Conservation (phyloP, 2,888 invertebrate genomes). For the Sphaerophoria rueppellii region DNA sequence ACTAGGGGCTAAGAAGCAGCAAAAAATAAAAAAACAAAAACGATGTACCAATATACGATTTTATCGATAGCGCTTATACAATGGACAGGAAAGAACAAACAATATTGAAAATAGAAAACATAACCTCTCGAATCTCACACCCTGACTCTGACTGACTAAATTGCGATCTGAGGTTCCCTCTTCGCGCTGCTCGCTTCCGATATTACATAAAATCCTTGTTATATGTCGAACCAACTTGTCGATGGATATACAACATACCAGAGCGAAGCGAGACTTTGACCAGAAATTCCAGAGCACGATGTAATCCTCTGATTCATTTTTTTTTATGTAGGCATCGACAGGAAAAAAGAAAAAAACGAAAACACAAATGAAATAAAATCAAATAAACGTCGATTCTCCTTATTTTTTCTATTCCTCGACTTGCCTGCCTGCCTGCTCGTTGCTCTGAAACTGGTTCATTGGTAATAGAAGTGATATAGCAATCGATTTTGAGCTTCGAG, state of each 20-base stretch:
- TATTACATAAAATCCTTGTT: slow-evolving; percentile 49
- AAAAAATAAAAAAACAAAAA: slow-evolving; percentile 23
- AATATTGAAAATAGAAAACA: slow-evolving; percentile 14
- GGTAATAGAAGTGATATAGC: slow-evolving; percentile 37
- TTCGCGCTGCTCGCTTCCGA: slow-evolving; percentile 4
- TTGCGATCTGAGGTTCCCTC: slow-evolving; percentile 35
- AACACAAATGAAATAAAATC: slow-evolving; percentile 13
- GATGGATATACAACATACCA: background rate
- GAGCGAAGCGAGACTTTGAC: slow-evolving; percentile 20
- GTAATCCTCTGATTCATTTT: slow-evolving; percentile 50
- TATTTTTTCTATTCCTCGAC: background rate
- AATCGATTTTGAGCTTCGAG: slow-evolving; percentile 66
- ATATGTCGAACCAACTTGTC: background rate
- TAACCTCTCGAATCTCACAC: slow-evolving; percentile 24
- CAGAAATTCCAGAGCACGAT: slow-evolving; percentile 49
- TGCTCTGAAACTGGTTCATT: slow-evolving; percentile 26
- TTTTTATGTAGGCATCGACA: slow-evolving; percentile 40
- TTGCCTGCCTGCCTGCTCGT: background rate
- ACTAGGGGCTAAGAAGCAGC: slow-evolving; percentile 48
- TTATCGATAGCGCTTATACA: slow-evolving; percentile 39
- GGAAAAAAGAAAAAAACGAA: slow-evolving; percentile 9
- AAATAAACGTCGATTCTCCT: slow-evolving; percentile 35
- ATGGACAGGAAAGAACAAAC: slow-evolving; percentile 20
- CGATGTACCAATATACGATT: slow-evolving; percentile 29
- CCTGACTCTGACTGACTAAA: slow-evolving; percentile 20